phyloP scores from a whole-genome alignment of 2,113 vertebrate species.

The Notothenia coriiceps region DNA sequence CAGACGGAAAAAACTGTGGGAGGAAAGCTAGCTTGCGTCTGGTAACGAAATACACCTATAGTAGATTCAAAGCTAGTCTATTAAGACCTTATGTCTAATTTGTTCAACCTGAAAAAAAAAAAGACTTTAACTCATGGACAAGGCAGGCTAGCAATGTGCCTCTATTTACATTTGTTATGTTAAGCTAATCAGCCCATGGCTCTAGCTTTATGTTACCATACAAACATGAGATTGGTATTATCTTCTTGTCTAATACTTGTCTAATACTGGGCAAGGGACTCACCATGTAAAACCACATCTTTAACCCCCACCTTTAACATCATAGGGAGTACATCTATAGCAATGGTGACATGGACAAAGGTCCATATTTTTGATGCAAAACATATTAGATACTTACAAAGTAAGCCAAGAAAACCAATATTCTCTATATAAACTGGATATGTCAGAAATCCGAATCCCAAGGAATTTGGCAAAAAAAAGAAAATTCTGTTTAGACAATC shows the following conservation, averaged over 20 bases:
- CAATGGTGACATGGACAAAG: conserved; percentile 28
- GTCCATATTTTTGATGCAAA: conserved; percentile 77
- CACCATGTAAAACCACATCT: not conserved
- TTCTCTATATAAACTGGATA: conserved; percentile 57
- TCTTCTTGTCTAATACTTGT: not conserved
- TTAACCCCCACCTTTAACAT: conserved; percentile 29
- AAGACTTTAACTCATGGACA: not conserved
- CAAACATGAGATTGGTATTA: not conserved
- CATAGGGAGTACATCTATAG: conserved; percentile 43
- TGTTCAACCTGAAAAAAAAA: not conserved
- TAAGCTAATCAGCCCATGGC: conserved; percentile 1
- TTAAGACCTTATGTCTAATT: not conserved
- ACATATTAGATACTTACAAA: conserved; percentile 70
- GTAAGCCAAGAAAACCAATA: conserved; percentile 64
- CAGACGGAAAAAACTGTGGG: not conserved
- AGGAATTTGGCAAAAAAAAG: conserved; percentile 43
- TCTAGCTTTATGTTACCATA: not conserved
- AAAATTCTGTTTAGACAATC: conserved; percentile 50
- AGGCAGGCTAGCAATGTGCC: not conserved
- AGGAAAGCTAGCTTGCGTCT: not conserved
- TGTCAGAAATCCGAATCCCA: conserved; percentile 56
- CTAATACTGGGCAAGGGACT: not conserved
- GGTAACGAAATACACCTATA: not conserved
- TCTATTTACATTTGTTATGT: not conserved
- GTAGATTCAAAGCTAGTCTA: not conserved